phyloP scores from a whole-genome alignment of 2,797 vertebrate species.

The Anguilla megastoma region DNA sequence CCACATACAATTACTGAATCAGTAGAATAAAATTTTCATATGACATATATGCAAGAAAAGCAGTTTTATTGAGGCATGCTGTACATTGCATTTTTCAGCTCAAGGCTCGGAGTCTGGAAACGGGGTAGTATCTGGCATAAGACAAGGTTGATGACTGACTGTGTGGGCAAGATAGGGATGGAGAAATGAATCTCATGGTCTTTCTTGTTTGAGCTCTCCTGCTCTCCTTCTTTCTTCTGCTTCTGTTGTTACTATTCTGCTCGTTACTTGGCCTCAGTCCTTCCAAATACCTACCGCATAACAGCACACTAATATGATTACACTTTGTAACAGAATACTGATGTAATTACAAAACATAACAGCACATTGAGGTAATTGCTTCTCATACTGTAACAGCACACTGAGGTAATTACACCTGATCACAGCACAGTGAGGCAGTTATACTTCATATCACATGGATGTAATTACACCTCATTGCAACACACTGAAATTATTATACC shows the following conservation, averaged over 20 bases:
- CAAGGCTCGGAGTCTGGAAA: not conserved
- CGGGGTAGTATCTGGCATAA: not conserved
- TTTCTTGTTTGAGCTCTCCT: conserved; percentile 60
- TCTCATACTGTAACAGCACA: not conserved
- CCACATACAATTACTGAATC: not conserved
- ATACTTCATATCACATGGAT: too few species aligned
- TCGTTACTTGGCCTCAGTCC: conserved; percentile 70
- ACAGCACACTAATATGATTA: conserved; percentile 26
- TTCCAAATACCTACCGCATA: conserved; percentile 67
- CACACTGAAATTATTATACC: too few species aligned
- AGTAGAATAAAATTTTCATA: too few species aligned
- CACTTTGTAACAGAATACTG: not conserved
- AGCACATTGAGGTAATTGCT: not conserved
- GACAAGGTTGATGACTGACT: too few species aligned
- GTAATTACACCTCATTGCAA: too few species aligned
- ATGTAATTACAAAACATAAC: conserved; percentile 28
- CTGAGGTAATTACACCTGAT: not conserved
- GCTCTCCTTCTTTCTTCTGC: conserved; percentile 43
- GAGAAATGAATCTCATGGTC: conserved; percentile 58
- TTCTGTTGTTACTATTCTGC: conserved; percentile 61
- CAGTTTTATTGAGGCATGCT: not conserved
- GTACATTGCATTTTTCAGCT: not conserved
- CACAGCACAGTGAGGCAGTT: too few species aligned
- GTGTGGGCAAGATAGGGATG: too few species aligned
- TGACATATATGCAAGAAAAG: too few species aligned